phyloP scores from a whole-genome alignment of 1,140 invertebrate species.

The Sarcophaga bullata region DNA sequence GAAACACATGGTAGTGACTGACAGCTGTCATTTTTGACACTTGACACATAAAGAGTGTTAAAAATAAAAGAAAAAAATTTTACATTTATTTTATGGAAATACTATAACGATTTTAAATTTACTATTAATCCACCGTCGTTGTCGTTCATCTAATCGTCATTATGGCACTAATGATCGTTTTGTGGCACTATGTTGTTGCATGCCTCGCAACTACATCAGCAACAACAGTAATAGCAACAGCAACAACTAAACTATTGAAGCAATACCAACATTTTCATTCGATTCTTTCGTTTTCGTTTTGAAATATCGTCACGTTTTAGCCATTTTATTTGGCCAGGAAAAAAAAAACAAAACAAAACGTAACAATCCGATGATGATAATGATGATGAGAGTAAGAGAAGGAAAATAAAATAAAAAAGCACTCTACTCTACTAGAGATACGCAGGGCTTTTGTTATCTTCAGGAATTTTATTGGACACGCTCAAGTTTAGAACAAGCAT shows the following conservation, averaged over 20 bases:
- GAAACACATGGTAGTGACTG: too few relatives aligned
- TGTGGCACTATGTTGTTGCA: conserved; percentile 1
- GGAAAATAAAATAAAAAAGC: background rate
- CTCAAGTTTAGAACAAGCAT: conserved; percentile 14
- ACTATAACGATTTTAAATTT: background rate
- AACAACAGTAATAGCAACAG: background rate
- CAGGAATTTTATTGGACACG: conserved; percentile 19
- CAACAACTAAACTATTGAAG: background rate
- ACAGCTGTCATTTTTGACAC: too few relatives aligned
- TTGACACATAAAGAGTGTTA: too few relatives aligned
- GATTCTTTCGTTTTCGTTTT: background rate
- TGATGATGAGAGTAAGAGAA: background rate
- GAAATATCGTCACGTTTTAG: conserved; percentile 26
- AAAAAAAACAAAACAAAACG: background rate
- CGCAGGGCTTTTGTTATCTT: conserved; percentile 9
- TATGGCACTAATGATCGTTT: conserved; percentile 6
- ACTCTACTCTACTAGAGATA: background rate
- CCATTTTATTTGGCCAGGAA: conserved; percentile 12
- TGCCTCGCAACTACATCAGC: background rate
- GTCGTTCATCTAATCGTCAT: conserved; percentile 4
- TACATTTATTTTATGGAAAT: background rate
- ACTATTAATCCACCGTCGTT: background rate
- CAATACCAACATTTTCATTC: conserved; percentile 9
- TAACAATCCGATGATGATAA: background rate
- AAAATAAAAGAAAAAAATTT: too few relatives aligned